Conservation (phyloP, 1,140 invertebrate genomes). For the Drosophila lacertosa region DNA sequence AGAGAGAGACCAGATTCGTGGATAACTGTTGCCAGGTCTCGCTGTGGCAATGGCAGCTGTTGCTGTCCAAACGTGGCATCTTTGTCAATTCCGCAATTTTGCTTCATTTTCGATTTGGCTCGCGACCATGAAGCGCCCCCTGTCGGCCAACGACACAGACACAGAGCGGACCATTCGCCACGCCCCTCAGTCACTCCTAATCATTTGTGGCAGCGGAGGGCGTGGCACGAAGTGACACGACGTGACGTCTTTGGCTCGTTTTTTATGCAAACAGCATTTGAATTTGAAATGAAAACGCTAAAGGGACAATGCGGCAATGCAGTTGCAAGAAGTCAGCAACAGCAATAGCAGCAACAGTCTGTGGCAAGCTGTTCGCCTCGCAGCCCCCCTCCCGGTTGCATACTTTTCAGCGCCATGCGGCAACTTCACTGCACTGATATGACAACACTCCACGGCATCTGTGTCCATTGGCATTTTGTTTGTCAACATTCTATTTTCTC, state of each 20-base stretch:
- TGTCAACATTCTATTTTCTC: constrained; percentile 51
- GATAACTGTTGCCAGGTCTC: neutral
- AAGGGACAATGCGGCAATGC: constrained; percentile 34
- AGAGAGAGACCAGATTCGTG: neutral
- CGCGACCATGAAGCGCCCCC: constrained; percentile 30
- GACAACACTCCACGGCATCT: constrained; percentile 50
- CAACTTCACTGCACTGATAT: constrained; percentile 65
- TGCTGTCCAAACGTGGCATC: constrained; percentile 41
- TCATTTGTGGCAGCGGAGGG: constrained; percentile 14
- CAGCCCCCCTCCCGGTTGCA: constrained; percentile 45
- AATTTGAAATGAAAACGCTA: constrained; percentile 78
- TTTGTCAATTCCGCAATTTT: constrained; percentile 54
- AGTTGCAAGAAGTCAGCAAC: constrained; percentile 8
- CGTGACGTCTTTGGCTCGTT: constrained; percentile 64
- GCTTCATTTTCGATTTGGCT: constrained; percentile 52
- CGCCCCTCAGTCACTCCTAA: constrained; percentile 29
- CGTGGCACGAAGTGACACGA: constrained; percentile 1
- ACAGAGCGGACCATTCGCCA: neutral
- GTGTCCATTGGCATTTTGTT: constrained; percentile 78
- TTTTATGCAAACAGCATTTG: constrained; percentile 81
- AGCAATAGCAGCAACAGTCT: neutral
- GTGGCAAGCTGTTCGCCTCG: neutral
- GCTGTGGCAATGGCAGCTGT: constrained; percentile 21
- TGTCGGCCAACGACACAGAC: neutral
- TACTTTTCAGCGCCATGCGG: constrained; percentile 67